Percentiles rank a stretch among this genome's conserved stretches.
phyloP scores from a whole-genome alignment of 2,797 vertebrate species.

The Eurystomus glaucurus region DNA sequence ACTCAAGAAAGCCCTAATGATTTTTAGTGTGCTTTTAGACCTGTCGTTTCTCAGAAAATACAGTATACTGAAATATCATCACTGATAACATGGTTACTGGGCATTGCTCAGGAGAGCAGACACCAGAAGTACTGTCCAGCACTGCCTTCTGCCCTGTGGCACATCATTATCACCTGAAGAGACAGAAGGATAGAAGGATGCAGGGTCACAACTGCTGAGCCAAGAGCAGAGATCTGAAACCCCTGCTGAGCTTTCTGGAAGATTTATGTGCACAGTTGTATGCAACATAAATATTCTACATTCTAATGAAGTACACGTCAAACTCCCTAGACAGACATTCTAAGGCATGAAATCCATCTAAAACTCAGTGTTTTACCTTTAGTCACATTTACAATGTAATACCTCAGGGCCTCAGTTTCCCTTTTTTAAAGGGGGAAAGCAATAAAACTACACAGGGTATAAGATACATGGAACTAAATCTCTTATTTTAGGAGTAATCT shows the following conservation, averaged over 20 bases:
- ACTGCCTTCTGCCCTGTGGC: background rate
- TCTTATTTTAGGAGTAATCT: background rate
- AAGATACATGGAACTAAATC: background rate
- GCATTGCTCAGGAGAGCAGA: background rate
- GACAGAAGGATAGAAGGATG: background rate
- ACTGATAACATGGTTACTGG: background rate
- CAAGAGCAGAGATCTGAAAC: background rate
- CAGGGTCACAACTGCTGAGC: background rate
- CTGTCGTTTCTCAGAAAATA: background rate
- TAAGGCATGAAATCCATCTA: background rate
- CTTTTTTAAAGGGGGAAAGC: background rate
- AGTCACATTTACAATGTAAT: accelerated
- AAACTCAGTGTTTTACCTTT: background rate
- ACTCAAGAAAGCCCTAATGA: background rate
- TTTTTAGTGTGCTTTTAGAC: background rate
- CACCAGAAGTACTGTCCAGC: no score
- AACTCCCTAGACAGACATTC: background rate
- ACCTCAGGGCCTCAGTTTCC: background rate
- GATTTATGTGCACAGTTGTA: background rate
- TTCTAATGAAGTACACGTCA: background rate
- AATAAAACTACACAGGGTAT: background rate
- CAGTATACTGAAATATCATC: background rate
- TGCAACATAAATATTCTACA: background rate
- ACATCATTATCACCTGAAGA: background rate
- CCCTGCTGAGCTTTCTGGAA: background rate